These are phyloP conservation scores for Manduca sexta DNA, from an alignment of 1,140 invertebrate species.

Conservation along the genomic window DNA sequence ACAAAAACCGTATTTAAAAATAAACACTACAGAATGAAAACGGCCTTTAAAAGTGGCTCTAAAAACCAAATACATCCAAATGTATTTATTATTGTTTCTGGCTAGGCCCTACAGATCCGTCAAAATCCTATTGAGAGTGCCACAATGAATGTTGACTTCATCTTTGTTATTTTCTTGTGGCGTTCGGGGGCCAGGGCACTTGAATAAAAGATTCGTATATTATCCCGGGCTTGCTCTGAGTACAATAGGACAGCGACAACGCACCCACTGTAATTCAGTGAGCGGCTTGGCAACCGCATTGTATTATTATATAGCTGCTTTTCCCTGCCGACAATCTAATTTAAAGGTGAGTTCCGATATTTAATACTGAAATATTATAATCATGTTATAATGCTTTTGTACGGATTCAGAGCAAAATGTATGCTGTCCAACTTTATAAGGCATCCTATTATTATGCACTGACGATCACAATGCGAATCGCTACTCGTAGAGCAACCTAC, in stretches of 20 bases:
- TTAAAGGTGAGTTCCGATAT: constrained; percentile 23
- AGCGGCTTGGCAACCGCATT: constrained; percentile 42
- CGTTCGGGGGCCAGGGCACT: constrained; percentile 55
- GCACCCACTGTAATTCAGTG: constrained; percentile 47
- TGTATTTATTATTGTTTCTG: constrained; percentile 4
- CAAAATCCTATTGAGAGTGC: constrained; percentile 59
- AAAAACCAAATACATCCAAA: background rate
- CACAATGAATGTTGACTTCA: constrained; percentile 63
- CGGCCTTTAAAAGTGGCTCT: background rate
- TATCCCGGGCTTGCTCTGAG: constrained; percentile 43
- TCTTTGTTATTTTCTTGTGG: constrained; percentile 62
- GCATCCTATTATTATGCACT: no score
- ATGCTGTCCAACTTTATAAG: no score
- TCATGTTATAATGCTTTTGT: no score
- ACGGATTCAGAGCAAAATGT: no score
- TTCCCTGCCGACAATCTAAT: constrained; percentile 31
- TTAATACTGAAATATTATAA: no score
- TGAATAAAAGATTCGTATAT: constrained; percentile 72
- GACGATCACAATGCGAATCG: no score
- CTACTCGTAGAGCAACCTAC: no score
- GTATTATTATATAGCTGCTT: constrained; percentile 31
- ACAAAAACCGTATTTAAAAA: background rate
- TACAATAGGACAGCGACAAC: constrained; percentile 58
- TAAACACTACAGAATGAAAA: background rate
- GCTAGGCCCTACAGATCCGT: constrained; percentile 32